Evolutionary conservation across 2,113 vertebrate genomes (phyloP).

Genomic region (Syrmaticus mikado): DNA sequence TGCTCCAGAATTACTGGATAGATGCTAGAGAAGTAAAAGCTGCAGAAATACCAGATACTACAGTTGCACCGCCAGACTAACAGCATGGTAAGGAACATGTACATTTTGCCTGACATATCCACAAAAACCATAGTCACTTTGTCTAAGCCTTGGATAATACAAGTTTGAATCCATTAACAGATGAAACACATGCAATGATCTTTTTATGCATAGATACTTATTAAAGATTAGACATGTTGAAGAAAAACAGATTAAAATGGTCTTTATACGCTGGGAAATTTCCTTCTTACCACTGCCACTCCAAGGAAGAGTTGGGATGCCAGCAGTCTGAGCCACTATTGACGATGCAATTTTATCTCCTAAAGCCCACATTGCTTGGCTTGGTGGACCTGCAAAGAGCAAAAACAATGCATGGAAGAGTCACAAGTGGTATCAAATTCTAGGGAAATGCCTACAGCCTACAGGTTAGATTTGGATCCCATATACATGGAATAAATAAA

Average conservation of each 20-base stretch:
- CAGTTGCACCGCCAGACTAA: conserved; percentile 30
- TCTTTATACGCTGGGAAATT: not conserved
- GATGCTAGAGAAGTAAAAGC: not conserved
- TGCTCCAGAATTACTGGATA: not conserved
- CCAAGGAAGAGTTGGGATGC: conserved; percentile 97
- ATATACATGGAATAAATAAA: not conserved
- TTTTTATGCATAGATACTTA: not conserved
- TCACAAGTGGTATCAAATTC: not conserved
- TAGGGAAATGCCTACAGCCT: not conserved
- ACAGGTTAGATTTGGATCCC: not conserved
- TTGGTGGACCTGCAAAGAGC: conserved; percentile 89
- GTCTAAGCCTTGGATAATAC: not conserved
- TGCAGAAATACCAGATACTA: conserved; percentile 19
- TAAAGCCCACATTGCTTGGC: conserved; percentile 98
- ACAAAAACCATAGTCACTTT: not conserved
- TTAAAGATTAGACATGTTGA: not conserved
- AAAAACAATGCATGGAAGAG: not conserved
- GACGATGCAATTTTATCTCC: conserved; percentile 99
- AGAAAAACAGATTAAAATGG: not conserved
- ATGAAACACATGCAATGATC: not conserved
- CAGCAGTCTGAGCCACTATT: conserved; percentile 97
- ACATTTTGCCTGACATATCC: conserved; percentile 1
- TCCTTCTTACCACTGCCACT: conserved; percentile 88
- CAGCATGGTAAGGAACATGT: not conserved
- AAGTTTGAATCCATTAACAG: not conserved